These are phyloP conservation scores for Adelognathus sp. DNA, from an alignment of 2,888 invertebrate species.

Conservation along the genomic window DNA sequence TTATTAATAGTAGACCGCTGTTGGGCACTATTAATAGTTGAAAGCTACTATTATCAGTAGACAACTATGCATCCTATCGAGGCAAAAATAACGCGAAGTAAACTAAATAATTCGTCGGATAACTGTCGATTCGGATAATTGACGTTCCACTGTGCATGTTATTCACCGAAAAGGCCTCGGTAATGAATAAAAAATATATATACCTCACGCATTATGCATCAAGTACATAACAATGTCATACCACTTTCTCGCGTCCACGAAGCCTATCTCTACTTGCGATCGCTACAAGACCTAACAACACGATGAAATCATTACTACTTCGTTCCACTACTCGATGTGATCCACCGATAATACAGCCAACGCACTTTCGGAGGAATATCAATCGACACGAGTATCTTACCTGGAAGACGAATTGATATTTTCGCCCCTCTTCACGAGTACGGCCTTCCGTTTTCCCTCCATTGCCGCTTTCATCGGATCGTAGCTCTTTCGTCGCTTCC, in stretches of 20 bases:
- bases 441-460: constrained; percentile 87
- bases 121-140: no score
- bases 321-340: constrained; percentile 21
- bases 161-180: constrained; percentile 25
- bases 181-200: constrained; percentile 57
- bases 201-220: constrained; percentile 41
- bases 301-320: constrained; percentile 65
- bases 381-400: constrained; percentile 60
- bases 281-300: constrained; percentile 75
- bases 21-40: no score
- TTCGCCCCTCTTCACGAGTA: constrained; percentile 70
- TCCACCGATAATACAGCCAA: neutral
- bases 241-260: constrained; percentile 69
- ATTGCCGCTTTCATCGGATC: constrained; percentile 97
- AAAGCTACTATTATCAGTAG: no score
- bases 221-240: constrained; percentile 66
- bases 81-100: no score
- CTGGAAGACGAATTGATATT: constrained; percentile 74
- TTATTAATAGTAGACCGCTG: no score
- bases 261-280: constrained; percentile 74
- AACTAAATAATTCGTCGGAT: no score
- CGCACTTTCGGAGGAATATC: no score
- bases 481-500: constrained; percentile 97
- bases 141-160: neutral
- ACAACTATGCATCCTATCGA: no score